A percentile compares a stretch with the other conserved stretches of the same genome.
Evolutionary conservation across 2,888 invertebrate species (phyloP).

Genomic region (Acrobasis repandana): DNA sequence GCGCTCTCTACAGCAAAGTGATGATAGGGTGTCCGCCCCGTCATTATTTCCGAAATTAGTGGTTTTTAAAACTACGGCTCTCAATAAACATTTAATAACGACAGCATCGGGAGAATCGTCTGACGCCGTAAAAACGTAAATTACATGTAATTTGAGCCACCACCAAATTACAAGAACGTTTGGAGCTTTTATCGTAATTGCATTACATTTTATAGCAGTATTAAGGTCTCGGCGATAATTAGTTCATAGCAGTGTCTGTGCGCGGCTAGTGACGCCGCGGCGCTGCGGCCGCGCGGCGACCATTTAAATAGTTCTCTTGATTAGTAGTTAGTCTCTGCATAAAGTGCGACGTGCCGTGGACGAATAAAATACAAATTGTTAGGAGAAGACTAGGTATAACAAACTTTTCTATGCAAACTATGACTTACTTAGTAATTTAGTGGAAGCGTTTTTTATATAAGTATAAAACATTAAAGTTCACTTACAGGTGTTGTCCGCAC

Average conservation of each 20-base stretch:
- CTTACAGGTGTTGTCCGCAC: too few relatives aligned
- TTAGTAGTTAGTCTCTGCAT: neutral
- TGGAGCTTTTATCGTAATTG: conserved; percentile 41
- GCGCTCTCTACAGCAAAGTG: neutral
- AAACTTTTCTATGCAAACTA: too few relatives aligned
- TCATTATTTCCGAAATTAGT: conserved; percentile 1
- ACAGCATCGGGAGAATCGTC: conserved; percentile 6
- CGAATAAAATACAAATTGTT: too few relatives aligned
- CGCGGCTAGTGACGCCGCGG: conserved; percentile 7
- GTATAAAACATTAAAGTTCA: too few relatives aligned
- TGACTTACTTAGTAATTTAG: too few relatives aligned
- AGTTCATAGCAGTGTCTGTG: conserved; percentile 32
- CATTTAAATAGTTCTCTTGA: neutral
- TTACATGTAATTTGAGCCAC: conserved; percentile 35
- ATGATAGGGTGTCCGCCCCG: conserved; percentile 6
- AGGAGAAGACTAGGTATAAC: too few relatives aligned
- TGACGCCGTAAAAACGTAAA: conserved; percentile 32
- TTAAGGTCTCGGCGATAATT: conserved; percentile 33
- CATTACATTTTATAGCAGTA: conserved; percentile 38
- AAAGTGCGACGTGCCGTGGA: neutral
- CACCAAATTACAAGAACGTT: conserved; percentile 37
- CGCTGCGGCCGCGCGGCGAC: neutral
- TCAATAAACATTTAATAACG: conserved; percentile 28
- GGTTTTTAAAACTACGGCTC: conserved; percentile 21
- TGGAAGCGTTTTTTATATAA: too few relatives aligned